Conservation (phyloP, 30 jellyfish, hydroid and myxozoan genomes). For the Sanderia malayensis region DNA sequence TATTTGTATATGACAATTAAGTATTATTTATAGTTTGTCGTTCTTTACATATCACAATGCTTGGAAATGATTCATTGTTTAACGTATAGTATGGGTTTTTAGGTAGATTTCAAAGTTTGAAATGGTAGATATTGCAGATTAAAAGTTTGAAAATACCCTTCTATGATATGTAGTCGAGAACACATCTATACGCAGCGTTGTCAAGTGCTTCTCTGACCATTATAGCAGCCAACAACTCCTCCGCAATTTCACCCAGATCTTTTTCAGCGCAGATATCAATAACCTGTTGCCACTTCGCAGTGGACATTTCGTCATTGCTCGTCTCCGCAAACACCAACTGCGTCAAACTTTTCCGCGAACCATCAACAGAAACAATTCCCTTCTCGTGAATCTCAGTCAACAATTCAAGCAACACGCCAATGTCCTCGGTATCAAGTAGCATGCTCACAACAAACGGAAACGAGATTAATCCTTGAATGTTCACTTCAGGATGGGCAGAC, state of each 20-base stretch:
- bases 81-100: too few relatives aligned
- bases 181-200: conserved; percentile 42
- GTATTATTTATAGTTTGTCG: too few relatives aligned
- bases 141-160: too few relatives aligned
- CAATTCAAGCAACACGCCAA: conserved; percentile 9
- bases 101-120: too few relatives aligned
- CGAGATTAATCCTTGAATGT: conserved; percentile 26
- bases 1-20: too few relatives aligned
- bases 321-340: conserved; percentile 52
- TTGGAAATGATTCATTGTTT: too few relatives aligned
- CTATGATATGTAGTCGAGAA: conserved; percentile 70
- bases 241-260: conserved; percentile 34
- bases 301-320: conserved; percentile 44
- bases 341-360: conserved; percentile 14
- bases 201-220: conserved; percentile 57
- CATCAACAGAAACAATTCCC: conserved; percentile 24
- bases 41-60: too few relatives aligned
- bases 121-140: too few relatives aligned
- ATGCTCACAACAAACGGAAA: conserved; percentile 40
- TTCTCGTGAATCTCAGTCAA: conserved; percentile 16
- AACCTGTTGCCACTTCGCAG: conserved; percentile 52
- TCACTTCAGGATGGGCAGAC: conserved; percentile 42
- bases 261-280: conserved; percentile 36
- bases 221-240: conserved; percentile 55
- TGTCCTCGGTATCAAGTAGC: conserved; percentile 4